Percentiles rank a stretch among this genome's conserved stretches.
These are phyloP conservation scores for Harpagoxenus sublaevis DNA, from an alignment of 2,888 invertebrate genomes.

Conservation along the genomic window DNA sequence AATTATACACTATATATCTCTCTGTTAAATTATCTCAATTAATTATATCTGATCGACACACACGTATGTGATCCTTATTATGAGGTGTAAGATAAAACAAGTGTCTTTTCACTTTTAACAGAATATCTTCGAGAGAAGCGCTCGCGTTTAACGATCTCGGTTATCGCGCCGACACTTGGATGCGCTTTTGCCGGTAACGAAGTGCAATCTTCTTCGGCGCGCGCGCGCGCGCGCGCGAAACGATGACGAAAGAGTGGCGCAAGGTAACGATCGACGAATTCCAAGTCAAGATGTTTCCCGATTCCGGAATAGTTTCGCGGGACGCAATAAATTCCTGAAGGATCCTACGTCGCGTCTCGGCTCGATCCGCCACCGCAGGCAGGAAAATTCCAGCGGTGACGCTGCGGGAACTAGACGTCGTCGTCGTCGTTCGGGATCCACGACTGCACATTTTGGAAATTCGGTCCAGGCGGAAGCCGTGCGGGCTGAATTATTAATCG, in stretches of 20 bases:
- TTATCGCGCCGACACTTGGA: background rate
- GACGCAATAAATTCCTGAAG: constrained; percentile 58
- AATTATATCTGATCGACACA: background rate
- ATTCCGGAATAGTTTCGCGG: constrained; percentile 53
- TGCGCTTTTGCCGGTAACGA: constrained; percentile 12
- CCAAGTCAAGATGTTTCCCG: constrained; percentile 55
- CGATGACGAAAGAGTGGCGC: constrained; percentile 52
- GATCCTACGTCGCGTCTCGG: constrained; percentile 46
- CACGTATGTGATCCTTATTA: background rate
- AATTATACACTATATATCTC: background rate
- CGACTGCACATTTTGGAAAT: constrained; percentile 48
- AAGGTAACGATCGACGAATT: constrained; percentile 49
- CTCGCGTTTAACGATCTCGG: constrained; percentile 4
- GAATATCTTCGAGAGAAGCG: background rate
- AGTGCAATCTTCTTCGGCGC: constrained; percentile 15
- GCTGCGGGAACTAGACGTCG: constrained; percentile 52
- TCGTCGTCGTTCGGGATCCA: constrained; percentile 10
- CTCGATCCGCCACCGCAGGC: constrained; percentile 46
- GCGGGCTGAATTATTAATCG: constrained; percentile 49
- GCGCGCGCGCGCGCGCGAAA: constrained; percentile 30
- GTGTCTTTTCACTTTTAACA: background rate
- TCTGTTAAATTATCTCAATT: background rate
- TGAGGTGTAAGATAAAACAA: background rate
- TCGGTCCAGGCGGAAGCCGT: constrained; percentile 23
- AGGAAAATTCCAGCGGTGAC: constrained; percentile 53